Conservation (phyloP, 2,113 vertebrate species). For the Edolisoma coerulescens region DNA sequence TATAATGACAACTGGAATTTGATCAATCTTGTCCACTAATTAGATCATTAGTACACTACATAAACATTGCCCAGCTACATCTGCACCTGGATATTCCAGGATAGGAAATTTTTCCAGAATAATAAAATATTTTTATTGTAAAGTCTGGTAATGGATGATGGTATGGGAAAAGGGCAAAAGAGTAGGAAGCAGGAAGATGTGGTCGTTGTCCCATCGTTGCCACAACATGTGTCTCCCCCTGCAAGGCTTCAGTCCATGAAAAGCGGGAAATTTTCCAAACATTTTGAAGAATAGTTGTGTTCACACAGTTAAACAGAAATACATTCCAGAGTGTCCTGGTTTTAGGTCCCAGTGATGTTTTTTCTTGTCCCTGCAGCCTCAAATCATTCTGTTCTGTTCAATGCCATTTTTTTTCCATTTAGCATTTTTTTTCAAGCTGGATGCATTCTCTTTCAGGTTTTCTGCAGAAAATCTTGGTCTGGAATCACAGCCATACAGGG, state of each 20-base stretch:
- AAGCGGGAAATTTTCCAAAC: background rate
- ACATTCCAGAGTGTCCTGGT: background rate
- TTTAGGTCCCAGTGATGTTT: background rate
- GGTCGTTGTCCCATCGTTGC: rapidly evolving
- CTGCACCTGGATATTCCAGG: background rate
- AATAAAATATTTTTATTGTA: background rate
- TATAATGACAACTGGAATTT: rapidly evolving
- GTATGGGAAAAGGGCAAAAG: background rate
- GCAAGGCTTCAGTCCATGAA: background rate
- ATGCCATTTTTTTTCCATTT: background rate
- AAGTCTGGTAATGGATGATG: background rate
- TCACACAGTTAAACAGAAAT: background rate
- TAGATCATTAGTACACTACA: background rate
- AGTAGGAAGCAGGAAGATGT: background rate
- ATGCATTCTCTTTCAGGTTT: background rate
- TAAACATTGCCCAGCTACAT: background rate
- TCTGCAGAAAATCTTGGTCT: background rate
- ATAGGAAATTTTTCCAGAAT: background rate
- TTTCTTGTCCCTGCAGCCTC: background rate
- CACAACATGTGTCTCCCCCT: rapidly evolving
- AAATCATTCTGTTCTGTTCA: background rate
- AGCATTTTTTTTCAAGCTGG: background rate
- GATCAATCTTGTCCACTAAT: background rate
- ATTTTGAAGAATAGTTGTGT: background rate
- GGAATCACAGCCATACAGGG: background rate